Conservation (phyloP, 2,888 invertebrate genomes). For the Hirtodrosophila cameraria region DNA sequence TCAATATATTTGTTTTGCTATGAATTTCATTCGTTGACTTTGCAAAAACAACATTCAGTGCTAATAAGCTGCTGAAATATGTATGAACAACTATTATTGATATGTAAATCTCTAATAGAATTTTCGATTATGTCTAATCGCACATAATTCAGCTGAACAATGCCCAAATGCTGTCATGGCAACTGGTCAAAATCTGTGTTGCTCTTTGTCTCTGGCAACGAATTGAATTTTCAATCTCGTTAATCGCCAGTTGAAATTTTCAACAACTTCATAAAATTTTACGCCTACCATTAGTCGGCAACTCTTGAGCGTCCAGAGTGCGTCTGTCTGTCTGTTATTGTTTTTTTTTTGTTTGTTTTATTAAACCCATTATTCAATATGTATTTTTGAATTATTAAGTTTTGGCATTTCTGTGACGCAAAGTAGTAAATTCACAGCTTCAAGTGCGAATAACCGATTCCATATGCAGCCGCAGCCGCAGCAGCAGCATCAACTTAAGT, state of each 20-base stretch:
- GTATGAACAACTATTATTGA: constrained; percentile 12
- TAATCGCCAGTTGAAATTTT: constrained; percentile 52
- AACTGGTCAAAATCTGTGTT: not conserved
- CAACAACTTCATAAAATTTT: constrained; percentile 68
- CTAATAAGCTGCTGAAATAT: constrained; percentile 30
- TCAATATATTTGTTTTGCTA: constrained; percentile 20
- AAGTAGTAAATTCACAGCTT: constrained; percentile 63
- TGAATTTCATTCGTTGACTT: constrained; percentile 26
- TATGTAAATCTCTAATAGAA: constrained; percentile 24
- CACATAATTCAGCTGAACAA: constrained; percentile 14
- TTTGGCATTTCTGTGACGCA: constrained; percentile 66
- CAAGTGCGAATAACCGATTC: constrained; percentile 63
- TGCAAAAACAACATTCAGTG: constrained; percentile 30
- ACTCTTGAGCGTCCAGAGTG: constrained; percentile 6
- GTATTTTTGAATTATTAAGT: constrained; percentile 68
- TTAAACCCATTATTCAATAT: constrained; percentile 64
- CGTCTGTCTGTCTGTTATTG: not conserved
- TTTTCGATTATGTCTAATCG: constrained; percentile 36
- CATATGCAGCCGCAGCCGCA: constrained; percentile 49
- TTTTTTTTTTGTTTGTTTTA: constrained; percentile 61
- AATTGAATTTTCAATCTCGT: constrained; percentile 42
- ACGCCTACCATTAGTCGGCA: constrained; percentile 64
- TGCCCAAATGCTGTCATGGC: constrained; percentile 15
- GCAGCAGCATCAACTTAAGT: constrained; percentile 3
- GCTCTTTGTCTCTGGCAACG: constrained; percentile 14